Percentiles rank a stretch among this genome's conserved stretches.
phyloP scores from a whole-genome alignment of 2,888 invertebrate species.

The Eristalis tenax region DNA sequence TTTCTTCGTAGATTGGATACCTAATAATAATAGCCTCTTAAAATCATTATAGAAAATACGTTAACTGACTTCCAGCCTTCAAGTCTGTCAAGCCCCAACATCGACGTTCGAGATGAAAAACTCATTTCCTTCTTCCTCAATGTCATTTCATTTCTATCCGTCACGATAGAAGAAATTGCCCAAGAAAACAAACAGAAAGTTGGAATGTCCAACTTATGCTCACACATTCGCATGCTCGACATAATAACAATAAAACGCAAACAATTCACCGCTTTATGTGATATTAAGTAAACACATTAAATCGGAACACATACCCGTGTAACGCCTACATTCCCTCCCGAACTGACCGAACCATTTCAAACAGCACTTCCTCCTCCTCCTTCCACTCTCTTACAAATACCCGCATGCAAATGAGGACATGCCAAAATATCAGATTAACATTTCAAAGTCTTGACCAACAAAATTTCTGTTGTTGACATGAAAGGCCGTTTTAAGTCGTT shows the following conservation, averaged over 20 bases:
- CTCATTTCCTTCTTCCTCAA: too few species aligned
- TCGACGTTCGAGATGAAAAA: too few species aligned
- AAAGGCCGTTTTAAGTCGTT: conserved; percentile 56
- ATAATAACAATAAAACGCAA: conserved; percentile 55
- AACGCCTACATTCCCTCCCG: conserved; percentile 53
- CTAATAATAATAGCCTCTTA: too few species aligned
- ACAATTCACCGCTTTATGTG: conserved; percentile 55
- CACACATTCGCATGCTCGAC: conserved; percentile 46
- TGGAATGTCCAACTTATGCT: conserved; percentile 8
- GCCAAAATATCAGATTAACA: conserved; percentile 62
- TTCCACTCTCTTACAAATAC: neutral
- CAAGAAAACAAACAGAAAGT: neutral
- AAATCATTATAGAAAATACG: too few species aligned
- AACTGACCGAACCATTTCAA: conserved; percentile 10
- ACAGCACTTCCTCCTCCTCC: neutral
- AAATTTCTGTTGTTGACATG: conserved; percentile 62
- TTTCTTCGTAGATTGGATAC: too few species aligned
- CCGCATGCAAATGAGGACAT: conserved; percentile 59
- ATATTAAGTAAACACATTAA: conserved; percentile 64
- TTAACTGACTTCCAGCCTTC: too few species aligned
- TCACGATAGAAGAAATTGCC: neutral
- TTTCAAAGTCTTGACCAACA: conserved; percentile 64
- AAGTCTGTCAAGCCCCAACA: too few species aligned
- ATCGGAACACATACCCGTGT: conserved; percentile 22
- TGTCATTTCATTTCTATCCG: neutral